Conservation (phyloP, 2,797 vertebrate species). For the Thripadectes ignobilis region DNA sequence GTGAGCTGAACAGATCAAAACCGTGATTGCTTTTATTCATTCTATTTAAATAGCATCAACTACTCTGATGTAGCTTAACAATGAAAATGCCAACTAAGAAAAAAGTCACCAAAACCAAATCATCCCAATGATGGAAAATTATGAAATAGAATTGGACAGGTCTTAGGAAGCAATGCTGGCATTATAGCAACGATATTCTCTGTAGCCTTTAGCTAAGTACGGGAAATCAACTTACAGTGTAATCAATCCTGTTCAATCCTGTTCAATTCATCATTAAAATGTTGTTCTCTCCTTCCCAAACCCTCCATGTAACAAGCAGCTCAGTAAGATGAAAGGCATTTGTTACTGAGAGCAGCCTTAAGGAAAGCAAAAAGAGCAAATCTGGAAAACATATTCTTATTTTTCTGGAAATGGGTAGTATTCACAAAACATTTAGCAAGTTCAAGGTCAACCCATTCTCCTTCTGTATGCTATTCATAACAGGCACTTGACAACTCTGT, state of each 20-base stretch:
- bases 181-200: not conserved
- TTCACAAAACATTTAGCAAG: constrained; percentile 66
- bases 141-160: not conserved
- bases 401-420: constrained; percentile 65
- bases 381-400: constrained; percentile 72
- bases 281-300: constrained; percentile 46
- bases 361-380: constrained; percentile 34
- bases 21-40: not conserved
- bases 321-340: constrained; percentile 55
- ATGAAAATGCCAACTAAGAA: not conserved
- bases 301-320: constrained; percentile 28
- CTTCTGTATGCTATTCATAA: constrained; percentile 31
- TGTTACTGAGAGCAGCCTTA: constrained; percentile 37
- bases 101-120: not conserved
- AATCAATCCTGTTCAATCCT: constrained; percentile 46
- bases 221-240: not conserved
- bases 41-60: not conserved
- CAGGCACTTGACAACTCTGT: constrained; percentile 29
- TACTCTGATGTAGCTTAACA: not conserved
- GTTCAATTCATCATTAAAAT: constrained; percentile 60
- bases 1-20: not conserved
- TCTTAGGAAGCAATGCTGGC: not conserved
- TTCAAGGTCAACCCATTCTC: constrained; percentile 68
- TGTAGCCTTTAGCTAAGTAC: not conserved
- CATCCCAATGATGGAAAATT: not conserved